Conservation (phyloP, 2,888 invertebrate genomes). For the Ernsta delagoae region DNA sequence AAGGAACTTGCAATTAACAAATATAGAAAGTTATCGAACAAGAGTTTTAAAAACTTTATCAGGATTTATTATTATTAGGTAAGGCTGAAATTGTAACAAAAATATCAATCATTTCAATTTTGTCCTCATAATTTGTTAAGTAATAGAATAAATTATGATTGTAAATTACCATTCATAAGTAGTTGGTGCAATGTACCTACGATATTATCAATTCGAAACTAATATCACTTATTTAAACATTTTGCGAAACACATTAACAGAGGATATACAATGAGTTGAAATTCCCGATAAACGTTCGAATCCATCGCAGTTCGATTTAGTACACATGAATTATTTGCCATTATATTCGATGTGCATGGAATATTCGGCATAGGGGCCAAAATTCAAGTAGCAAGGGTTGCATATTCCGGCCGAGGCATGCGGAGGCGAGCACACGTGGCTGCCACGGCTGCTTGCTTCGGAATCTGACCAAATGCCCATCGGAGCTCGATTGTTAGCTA, state of each 20-base stretch:
- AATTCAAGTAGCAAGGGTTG: conserved; percentile 74
- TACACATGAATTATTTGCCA: conserved; percentile 63
- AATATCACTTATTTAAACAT: not conserved
- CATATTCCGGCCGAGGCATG: conserved; percentile 78
- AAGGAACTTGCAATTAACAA: conserved; percentile 22
- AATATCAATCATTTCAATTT: too few species aligned
- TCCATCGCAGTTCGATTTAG: conserved; percentile 57
- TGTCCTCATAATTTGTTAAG: too few species aligned
- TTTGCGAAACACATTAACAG: not conserved
- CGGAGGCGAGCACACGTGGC: conserved; percentile 78
- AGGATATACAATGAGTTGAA: conserved; percentile 31
- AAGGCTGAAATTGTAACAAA: not conserved
- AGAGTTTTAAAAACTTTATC: conserved; percentile 5
- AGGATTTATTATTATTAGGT: too few species aligned
- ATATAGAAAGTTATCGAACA: conserved; percentile 31
- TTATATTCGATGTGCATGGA: conserved; percentile 75
- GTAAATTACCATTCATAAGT: too few species aligned
- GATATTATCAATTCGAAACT: too few species aligned
- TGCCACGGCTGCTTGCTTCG: conserved; percentile 72
- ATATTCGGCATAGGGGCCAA: conserved; percentile 79
- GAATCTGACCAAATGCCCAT: conserved; percentile 84
- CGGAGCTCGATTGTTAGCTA: conserved; percentile 76
- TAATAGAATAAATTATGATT: not conserved
- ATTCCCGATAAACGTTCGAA: conserved; percentile 38
- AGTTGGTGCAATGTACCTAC: too few species aligned